Base-by-base conservation (phyloP, 1,140 invertebrate species). In the Caenorhabditis tropicalis region DNA sequence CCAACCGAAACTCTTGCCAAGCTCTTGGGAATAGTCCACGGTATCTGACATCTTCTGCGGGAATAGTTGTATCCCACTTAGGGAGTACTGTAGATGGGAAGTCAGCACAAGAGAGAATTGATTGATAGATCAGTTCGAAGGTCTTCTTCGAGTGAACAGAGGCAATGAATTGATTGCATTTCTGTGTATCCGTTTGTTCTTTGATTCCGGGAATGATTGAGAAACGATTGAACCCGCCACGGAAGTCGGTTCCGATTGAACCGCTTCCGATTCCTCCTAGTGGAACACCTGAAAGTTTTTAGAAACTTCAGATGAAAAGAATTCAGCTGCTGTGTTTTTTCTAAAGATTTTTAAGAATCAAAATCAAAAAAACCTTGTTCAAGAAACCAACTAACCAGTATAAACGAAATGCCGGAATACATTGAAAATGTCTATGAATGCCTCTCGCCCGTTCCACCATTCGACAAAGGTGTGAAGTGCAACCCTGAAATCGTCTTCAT, bases 211-310 rank as follows among this genome's bases (percentile, higher is more conserved):
- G 96, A 83, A 94, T 93, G 88, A 98, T 92, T 91, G 96, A 95
- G 91, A 95, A 97, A 79, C 95, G 93, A 92, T 95, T 96, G 92
- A 97, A 97, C 92, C 96, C 95, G 21, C 96, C 96, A 89, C 94
- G 94, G 91, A 94, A 97, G n/a, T 96, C 96, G 79, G 96, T 93
- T 5, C 96, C 96, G 88, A 98, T 97, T 5, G 95, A 94, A 1
- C 96, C 96, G 88, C 94, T 94, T 19, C 96, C 96, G 88, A 98
- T 95, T 43, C 96, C 96, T 82, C 96, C 96, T 87, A 97, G 93
- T 24, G 96, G 96, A 86, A 95, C 96, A 88, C 95, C 95, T 85
- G 51, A 24, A 82, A 74, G 51, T 29, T 49, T 43, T 21, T n/a
- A 51, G 49, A 51, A 19, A 51, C 3, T 16, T 51, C 12, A 43